Percentiles rank a stretch among this genome's conserved stretches.
Conservation (phyloP, 2,888 invertebrate genomes). For the Eledona agricola region DNA sequence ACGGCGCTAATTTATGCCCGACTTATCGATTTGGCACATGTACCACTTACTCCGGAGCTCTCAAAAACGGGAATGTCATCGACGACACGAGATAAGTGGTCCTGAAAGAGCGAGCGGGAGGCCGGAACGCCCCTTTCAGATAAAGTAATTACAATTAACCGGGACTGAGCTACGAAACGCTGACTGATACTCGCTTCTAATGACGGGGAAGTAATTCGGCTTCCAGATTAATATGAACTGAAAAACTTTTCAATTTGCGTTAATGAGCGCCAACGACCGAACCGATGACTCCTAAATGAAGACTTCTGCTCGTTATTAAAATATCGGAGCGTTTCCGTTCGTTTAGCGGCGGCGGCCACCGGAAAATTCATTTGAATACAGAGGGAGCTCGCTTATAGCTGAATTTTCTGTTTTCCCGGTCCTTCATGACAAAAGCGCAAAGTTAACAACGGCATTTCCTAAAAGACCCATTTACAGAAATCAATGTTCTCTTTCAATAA, state of each 20-base stretch:
- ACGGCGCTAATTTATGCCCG: not conserved
- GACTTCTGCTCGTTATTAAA: slow-evolving; percentile 37
- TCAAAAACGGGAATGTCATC: slow-evolving; percentile 8
- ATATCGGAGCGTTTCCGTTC: slow-evolving; percentile 37
- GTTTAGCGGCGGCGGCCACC: slow-evolving; percentile 33
- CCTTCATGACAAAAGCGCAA: not conserved
- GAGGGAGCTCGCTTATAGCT: not conserved
- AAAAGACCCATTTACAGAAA: too few relatives aligned
- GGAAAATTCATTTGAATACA: slow-evolving; percentile 26
- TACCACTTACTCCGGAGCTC: too few relatives aligned
- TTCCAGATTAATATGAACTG: slow-evolving; percentile 53
- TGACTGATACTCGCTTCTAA: slow-evolving; percentile 53
- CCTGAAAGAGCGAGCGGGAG: slow-evolving; percentile 26
- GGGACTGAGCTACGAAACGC: slow-evolving; percentile 45
- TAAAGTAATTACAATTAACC: slow-evolving; percentile 57
- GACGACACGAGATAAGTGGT: slow-evolving; percentile 32
- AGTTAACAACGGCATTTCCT: not conserved
- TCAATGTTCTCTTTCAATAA: too few relatives aligned
- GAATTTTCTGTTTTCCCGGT: not conserved
- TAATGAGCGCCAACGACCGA: slow-evolving; percentile 44
- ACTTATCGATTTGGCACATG: too few relatives aligned
- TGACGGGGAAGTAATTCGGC: slow-evolving; percentile 57
- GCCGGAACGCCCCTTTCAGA: slow-evolving; percentile 44
- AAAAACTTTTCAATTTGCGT: slow-evolving; percentile 54
- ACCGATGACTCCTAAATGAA: slow-evolving; percentile 39